phyloP scores from a whole-genome alignment of 2,888 invertebrate genomes.

The Meteorus cinctellus region DNA sequence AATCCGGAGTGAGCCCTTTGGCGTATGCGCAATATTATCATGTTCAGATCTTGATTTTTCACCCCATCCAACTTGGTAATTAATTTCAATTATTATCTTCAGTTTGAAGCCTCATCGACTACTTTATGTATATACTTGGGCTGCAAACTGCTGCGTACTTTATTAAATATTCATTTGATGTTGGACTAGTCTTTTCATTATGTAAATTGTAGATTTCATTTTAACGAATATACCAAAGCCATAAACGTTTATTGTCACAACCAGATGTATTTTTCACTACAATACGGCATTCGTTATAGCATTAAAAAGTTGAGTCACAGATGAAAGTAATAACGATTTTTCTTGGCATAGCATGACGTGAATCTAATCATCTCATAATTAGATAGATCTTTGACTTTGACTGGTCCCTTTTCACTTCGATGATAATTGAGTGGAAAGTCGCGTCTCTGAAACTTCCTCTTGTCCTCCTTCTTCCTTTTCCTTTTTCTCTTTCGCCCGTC shows the following conservation, averaged over 20 bases:
- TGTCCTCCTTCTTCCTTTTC: not conserved
- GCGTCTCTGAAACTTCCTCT: slow-evolving; percentile 27
- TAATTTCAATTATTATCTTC: not conserved
- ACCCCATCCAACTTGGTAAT: not conserved
- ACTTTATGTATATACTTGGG: not conserved
- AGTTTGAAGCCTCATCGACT: not conserved
- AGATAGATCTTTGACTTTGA: slow-evolving; percentile 52
- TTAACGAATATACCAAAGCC: not conserved
- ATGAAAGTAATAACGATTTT: not conserved
- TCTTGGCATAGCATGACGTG: not conserved
- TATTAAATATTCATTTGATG: not conserved
- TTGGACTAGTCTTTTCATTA: not conserved
- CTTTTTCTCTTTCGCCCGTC: not conserved
- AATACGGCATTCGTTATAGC: not conserved
- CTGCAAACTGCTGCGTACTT: not conserved
- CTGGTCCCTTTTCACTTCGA: slow-evolving; percentile 30
- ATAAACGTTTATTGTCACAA: not conserved
- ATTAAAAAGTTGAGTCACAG: not conserved
- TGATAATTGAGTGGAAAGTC: slow-evolving; percentile 51
- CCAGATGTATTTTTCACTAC: not conserved
- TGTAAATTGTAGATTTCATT: not conserved
- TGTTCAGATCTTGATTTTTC: not conserved
- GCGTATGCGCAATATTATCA: not conserved
- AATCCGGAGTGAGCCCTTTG: not conserved
- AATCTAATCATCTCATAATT: slow-evolving; percentile 56